These are phyloP conservation scores for Spisula subtruncata DNA, from an alignment of 2,888 invertebrate species.

Conservation along the genomic window DNA sequence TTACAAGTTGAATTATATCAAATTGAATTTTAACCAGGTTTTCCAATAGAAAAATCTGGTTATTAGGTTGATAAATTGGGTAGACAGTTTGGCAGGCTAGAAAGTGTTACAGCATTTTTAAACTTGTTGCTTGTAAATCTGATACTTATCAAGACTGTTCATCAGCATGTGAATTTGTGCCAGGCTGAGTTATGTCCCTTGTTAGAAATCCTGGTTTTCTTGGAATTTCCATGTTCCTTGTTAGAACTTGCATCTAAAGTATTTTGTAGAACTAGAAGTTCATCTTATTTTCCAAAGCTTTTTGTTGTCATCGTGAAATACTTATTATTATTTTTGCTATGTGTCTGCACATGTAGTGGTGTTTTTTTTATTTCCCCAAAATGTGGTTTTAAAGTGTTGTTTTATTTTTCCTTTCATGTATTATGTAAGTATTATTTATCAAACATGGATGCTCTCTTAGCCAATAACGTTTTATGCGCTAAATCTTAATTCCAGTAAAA, in stretches of 20 bases:
- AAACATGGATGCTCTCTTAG: constrained; percentile 33
- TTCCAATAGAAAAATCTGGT: not conserved
- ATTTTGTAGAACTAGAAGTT: not conserved
- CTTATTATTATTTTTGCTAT: constrained; percentile 4
- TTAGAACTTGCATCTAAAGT: not conserved
- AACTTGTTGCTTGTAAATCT: too few species aligned
- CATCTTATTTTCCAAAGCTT: constrained; percentile 3
- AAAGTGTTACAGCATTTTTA: too few species aligned
- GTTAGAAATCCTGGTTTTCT: too few species aligned
- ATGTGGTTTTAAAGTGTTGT: constrained; percentile 21
- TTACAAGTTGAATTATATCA: not conserved
- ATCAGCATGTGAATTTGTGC: too few species aligned
- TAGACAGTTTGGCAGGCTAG: too few species aligned
- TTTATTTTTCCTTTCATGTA: constrained; percentile 65
- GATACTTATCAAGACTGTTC: too few species aligned
- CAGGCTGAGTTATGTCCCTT: too few species aligned
- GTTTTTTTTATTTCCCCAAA: not conserved
- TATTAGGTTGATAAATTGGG: too few species aligned
- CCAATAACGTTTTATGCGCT: constrained; percentile 38
- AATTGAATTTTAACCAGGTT: not conserved
- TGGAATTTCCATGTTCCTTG: too few species aligned
- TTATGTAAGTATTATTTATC: constrained; percentile 66
- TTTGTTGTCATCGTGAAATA: constrained; percentile 18
- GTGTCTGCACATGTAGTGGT: not conserved
- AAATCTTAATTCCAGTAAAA: constrained; percentile 25